Conservation (phyloP, 2,797 vertebrate species). For the Hypotaenidia okinawae region DNA sequence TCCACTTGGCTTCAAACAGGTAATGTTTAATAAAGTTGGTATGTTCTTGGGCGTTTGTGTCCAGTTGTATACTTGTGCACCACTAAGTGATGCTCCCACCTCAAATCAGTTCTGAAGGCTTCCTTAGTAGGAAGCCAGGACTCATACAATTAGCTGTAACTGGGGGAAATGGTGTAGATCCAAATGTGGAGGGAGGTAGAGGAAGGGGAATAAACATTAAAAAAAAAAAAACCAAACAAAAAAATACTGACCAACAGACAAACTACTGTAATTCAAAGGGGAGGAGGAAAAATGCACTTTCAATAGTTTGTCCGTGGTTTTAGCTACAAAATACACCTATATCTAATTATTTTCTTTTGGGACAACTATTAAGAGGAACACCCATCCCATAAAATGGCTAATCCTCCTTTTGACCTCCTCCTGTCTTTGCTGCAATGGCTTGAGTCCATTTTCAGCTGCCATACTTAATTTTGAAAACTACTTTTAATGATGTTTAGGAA, state of each 20-base stretch:
- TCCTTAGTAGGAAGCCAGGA: slow-evolving; percentile 65
- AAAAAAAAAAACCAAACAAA: background rate
- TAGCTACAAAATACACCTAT: slow-evolving; percentile 46
- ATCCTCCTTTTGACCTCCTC: slow-evolving; percentile 47
- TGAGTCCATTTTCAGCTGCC: slow-evolving; percentile 65
- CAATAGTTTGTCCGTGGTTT: slow-evolving; percentile 72
- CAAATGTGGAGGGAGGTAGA: slow-evolving; percentile 23
- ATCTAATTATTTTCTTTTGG: slow-evolving; percentile 19
- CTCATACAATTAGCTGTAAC: slow-evolving; percentile 22
- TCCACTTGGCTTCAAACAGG: slow-evolving; percentile 56
- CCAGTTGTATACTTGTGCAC: slow-evolving; percentile 26
- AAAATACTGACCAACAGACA: slow-evolving; percentile 25
- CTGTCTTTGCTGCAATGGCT: slow-evolving; percentile 32
- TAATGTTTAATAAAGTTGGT: background rate
- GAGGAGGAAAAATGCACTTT: slow-evolving; percentile 78
- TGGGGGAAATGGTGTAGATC: slow-evolving; percentile 45
- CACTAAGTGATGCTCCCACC: slow-evolving; percentile 64
- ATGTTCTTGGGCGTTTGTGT: slow-evolving; percentile 51
- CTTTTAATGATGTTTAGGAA: slow-evolving; percentile 32
- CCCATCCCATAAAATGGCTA: slow-evolving; percentile 33
- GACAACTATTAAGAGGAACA: slow-evolving; percentile 49
- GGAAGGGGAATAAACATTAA: background rate
- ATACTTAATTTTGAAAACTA: slow-evolving; percentile 60
- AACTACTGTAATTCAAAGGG: slow-evolving; percentile 62
- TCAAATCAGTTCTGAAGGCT: slow-evolving; percentile 30